A percentile compares a stretch with the other conserved stretches of the same genome.
These are phyloP conservation scores for Acheta domesticus DNA, from an alignment of 2,888 invertebrate genomes.

Conservation along the genomic window DNA sequence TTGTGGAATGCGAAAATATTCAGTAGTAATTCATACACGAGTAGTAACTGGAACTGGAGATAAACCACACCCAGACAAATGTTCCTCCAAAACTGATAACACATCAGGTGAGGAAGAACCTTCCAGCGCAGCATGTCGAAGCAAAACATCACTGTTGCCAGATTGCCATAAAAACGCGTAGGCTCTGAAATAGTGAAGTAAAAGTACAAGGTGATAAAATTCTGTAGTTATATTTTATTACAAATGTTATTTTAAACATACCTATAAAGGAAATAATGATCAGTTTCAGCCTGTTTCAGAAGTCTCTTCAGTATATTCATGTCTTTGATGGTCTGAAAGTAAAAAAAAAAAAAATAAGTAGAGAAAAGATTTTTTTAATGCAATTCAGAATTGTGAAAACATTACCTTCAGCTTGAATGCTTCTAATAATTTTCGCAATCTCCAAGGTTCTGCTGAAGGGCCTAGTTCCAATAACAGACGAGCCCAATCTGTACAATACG, in stretches of 20 bases:
- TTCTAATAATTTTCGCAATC: conserved; percentile 31
- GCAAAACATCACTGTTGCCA: conserved; percentile 35
- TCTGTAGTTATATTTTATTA: not conserved
- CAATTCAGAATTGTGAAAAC: no score
- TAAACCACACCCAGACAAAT: not conserved
- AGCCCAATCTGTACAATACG: conserved; percentile 33
- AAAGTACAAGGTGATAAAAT: not conserved
- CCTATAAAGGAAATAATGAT: conserved; percentile 37
- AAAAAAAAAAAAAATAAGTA: not conserved
- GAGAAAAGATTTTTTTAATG: no score
- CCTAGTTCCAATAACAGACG: conserved; percentile 27
- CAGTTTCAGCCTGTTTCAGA: conserved; percentile 37
- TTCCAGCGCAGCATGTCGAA: conserved; percentile 36
- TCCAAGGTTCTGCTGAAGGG: conserved; percentile 31
- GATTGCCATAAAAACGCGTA: conserved; percentile 36
- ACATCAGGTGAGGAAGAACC: conserved; percentile 35
- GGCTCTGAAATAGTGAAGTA: conserved; percentile 30
- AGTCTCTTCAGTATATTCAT: conserved; percentile 37
- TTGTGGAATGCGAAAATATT: no score
- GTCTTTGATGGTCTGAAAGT: conserved; percentile 37
- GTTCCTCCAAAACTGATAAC: conserved; percentile 34
- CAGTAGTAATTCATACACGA: no score
- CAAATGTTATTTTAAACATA: conserved; percentile 21
- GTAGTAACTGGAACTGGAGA: not conserved
- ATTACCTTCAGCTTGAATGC: conserved; percentile 35